Percentiles rank a stretch among this genome's conserved stretches.
phyloP scores from a whole-genome alignment of 2,113 vertebrate species.

The Epinephelus lanceolatus region DNA sequence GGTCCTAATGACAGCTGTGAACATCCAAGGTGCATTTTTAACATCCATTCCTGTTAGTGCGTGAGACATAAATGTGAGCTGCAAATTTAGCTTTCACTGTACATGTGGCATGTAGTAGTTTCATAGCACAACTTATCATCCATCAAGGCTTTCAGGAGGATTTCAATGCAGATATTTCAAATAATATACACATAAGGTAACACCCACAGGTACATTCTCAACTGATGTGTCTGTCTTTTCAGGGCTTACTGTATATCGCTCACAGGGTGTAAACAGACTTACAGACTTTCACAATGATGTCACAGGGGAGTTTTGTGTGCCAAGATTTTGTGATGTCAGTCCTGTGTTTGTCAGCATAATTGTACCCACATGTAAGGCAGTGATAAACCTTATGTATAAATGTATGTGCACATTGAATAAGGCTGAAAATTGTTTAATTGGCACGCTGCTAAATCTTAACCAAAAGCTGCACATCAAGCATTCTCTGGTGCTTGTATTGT shows the following conservation, averaged over 20 bases:
- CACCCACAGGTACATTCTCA: not conserved
- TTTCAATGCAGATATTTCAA: not conserved
- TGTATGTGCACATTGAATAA: constrained; percentile 36
- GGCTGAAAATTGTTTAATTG: constrained; percentile 47
- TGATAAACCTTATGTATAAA: constrained; percentile 57
- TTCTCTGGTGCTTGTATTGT: constrained; percentile 12
- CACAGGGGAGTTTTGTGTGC: constrained; percentile 14
- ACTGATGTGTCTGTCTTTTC: not conserved
- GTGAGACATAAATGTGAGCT: not conserved
- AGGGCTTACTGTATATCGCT: not conserved
- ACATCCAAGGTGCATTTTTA: constrained; percentile 21
- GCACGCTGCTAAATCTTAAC: constrained; percentile 34
- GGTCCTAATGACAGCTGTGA: constrained; percentile 17
- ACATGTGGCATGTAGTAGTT: not conserved
- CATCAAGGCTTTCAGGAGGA: not conserved
- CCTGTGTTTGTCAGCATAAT: constrained; percentile 32
- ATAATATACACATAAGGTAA: not conserved
- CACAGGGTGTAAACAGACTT: not conserved
- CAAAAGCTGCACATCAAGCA: constrained; percentile 20
- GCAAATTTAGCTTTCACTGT: not conserved
- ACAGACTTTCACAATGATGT: constrained; percentile 19
- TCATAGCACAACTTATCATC: not conserved
- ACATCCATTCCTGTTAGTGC: not conserved
- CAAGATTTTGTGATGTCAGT: constrained; percentile 24
- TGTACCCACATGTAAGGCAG: constrained; percentile 39